Conservation (phyloP, 2,797 vertebrate genomes). For the Allobates femoralis region DNA sequence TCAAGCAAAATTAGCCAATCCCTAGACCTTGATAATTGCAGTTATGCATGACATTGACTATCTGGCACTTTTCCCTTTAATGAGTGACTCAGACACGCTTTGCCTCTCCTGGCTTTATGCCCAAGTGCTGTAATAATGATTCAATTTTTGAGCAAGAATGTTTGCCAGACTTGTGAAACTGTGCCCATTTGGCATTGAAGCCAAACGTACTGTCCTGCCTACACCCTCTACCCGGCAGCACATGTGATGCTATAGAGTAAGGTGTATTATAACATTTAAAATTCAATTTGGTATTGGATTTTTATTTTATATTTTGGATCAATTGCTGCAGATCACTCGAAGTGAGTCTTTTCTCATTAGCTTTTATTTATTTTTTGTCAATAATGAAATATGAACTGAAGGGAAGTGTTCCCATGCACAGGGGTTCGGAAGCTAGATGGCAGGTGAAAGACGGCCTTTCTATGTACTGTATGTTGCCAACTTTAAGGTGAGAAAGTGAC, state of each 20-base stretch:
- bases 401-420: neutral
- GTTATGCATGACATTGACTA: conserved; percentile 59
- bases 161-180: conserved; percentile 67
- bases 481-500: neutral
- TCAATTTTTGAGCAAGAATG: conserved; percentile 63
- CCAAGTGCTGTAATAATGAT: conserved; percentile 65
- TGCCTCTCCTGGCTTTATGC: conserved; percentile 65
- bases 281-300: neutral
- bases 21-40: conserved; percentile 29
- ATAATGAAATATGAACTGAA: neutral
- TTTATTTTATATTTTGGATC: neutral
- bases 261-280: neutral
- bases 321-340: neutral
- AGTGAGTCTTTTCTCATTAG: no score
- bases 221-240: conserved; percentile 20
- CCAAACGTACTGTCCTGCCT: conserved; percentile 54
- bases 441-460: neutral
- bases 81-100: conserved; percentile 63
- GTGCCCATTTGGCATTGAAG: conserved; percentile 66
- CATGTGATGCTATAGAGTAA: neutral
- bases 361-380: neutral
- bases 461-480: neutral
- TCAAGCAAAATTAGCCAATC: conserved; percentile 29
- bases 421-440: neutral
- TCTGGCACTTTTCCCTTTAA: conserved; percentile 62